Evolutionary conservation across 1,140 invertebrate species (phyloP).

Genomic region (Heliconius eleuchia): DNA sequence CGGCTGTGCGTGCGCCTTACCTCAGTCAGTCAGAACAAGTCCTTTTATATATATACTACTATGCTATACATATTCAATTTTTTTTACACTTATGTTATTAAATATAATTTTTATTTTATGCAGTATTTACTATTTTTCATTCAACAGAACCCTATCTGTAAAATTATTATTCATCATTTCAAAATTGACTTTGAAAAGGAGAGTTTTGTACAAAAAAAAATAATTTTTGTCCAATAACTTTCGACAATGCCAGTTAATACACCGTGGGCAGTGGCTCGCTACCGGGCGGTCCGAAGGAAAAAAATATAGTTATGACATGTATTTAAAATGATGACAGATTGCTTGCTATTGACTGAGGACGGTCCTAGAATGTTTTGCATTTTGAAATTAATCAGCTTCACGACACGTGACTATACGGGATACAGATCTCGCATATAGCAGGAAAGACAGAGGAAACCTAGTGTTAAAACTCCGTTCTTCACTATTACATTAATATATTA

Average conservation of each 20-base stretch:
- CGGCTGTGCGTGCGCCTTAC: too few species aligned
- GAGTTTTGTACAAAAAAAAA: neutral
- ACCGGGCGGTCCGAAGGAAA: conserved; percentile 62
- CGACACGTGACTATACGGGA: too few species aligned
- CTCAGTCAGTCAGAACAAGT: too few species aligned
- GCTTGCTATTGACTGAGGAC: conserved; percentile 24
- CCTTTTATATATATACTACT: too few species aligned
- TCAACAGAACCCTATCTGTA: neutral
- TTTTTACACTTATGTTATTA: neutral
- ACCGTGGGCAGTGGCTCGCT: conserved; percentile 42
- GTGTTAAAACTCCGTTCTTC: too few species aligned
- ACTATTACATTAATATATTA: too few species aligned
- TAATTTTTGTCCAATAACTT: conserved; percentile 61
- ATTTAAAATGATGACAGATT: conserved; percentile 33
- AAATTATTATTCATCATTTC: neutral
- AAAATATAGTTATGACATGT: conserved; percentile 49
- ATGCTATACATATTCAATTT: neutral
- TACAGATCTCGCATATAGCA: too few species aligned
- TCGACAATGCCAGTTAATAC: conserved; percentile 52
- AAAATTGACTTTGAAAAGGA: neutral
- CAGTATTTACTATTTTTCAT: neutral
- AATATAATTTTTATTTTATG: neutral
- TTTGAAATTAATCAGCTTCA: neutral
- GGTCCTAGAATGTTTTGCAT: neutral
- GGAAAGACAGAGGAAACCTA: too few species aligned